Conservation (phyloP, 1,140 invertebrate genomes). For the Drosophila pruinosa region DNA sequence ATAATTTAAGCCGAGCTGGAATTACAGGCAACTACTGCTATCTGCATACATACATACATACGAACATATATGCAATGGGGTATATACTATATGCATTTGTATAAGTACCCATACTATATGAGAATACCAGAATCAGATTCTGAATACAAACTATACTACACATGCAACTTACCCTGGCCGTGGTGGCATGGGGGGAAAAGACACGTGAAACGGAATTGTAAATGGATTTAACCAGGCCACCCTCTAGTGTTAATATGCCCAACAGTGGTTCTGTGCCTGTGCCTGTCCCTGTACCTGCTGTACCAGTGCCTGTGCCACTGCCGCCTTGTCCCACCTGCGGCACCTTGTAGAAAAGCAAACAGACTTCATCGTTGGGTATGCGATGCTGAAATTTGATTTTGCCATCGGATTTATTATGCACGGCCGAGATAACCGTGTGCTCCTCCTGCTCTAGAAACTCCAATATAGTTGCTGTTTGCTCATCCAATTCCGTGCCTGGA, state of each 20-base stretch:
- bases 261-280: slow-evolving; percentile 59
- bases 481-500: slow-evolving; percentile 65
- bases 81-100: neutral
- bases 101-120: too few relatives aligned
- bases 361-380: slow-evolving; percentile 80
- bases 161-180: slow-evolving; percentile 64
- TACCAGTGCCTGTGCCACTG: neutral
- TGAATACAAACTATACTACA: slow-evolving; percentile 19
- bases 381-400: slow-evolving; percentile 82
- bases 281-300: neutral
- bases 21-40: slow-evolving; percentile 54
- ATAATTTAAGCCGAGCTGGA: slow-evolving; percentile 57
- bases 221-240: slow-evolving; percentile 83
- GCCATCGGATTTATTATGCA: slow-evolving; percentile 75
- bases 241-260: slow-evolving; percentile 82
- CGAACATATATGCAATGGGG: too few relatives aligned
- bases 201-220: slow-evolving; percentile 83
- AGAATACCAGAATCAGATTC: slow-evolving; percentile 10
- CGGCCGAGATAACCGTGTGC: slow-evolving; percentile 78
- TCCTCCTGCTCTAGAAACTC: slow-evolving; percentile 82
- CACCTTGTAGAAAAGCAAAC: slow-evolving; percentile 82
- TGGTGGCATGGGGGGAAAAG: slow-evolving; percentile 72
- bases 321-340: slow-evolving; percentile 63
- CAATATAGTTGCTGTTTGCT: slow-evolving; percentile 72
- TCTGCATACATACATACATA: too few relatives aligned